Base-by-base conservation (phyloP, 2,113 vertebrate species). In the Australoheros scitulus region DNA sequence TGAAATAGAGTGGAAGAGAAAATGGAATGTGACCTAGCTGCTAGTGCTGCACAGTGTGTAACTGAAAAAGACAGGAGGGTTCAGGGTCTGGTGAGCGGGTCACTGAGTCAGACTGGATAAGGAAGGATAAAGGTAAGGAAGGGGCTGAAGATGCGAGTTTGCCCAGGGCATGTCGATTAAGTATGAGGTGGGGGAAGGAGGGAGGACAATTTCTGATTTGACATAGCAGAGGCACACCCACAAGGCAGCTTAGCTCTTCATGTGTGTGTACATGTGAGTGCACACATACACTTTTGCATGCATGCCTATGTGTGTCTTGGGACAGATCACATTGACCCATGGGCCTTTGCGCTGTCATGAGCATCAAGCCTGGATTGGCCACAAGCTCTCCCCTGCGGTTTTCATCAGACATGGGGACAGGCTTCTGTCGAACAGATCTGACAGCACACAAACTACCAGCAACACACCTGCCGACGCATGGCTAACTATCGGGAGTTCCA, bases 261-360 rank as follows among this genome's bases (percentile, higher is more conserved):
- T 29, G 29, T 75, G 52, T 3, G 29, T 75, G 76, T 64, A 47
- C 52, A 26, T 50, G 14, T 24, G 36, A 29, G 61, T 6, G 8
- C n/a, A 17, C 13, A 7, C 3, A 11, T 64, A 8, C 6, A n/a
- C 20, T 9, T 77, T 34, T 80, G 6, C 2, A n/a, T 76, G 76
- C 50, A 61, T 64, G 78, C 22, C 9, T 52, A 3, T 63, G 26
- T 6, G 11, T 29, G 43, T 79, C 64, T 75, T 52, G n/a, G 70
- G 61, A 55, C n/a, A 10, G 47, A 76, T 74, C 77, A 32, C 32
- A 26, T 11, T 86, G 81, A 88, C 85, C 87, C 65, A 22, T 1
- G 26, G 76, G 59, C 83, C 38, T 52, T 77, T 5, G 61, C 1
- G 5, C 88, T 85, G 82, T 92, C 90, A 88, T 76, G 61, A 88